Evolutionary conservation across 2,797 vertebrate genomes (phyloP), one percentile per base, ranked within the genome.

Genomic region (Chanos chanos): DNA sequence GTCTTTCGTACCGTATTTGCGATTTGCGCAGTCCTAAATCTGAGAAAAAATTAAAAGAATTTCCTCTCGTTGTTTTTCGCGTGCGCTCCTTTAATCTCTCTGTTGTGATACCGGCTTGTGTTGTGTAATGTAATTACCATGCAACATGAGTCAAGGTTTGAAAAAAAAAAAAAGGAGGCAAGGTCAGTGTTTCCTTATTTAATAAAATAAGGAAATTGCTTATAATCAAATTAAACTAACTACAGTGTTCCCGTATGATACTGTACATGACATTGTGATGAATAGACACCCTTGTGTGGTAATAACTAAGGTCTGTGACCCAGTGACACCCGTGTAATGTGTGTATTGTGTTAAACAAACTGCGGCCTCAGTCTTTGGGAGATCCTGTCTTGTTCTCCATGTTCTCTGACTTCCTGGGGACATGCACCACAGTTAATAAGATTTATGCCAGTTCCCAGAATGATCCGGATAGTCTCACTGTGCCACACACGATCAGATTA

Each of bases 201-300:
- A 64, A 84, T 90, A 74, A 72, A 61, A 54, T 77, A 77, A 85
- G 87, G 86, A 89, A 89, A 89, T 87, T 77, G 75, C 57, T 70
- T 41, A 60, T 84, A 84, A 87, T 85, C 53, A 64, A 71, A 87
- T 89, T 73, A 78, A 30, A 24, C 64, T 37, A 69, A 64, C 77
- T 76, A 75, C 73, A 83, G 64, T 71, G 83, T 81, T 86, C 71
- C 81, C 39, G 66, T 58, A 66, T 47, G 64, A n/a, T n/a, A n/a
- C n/a, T n/a, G n/a, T n/a, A n/a, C n/a, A n/a, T n/a, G n/a, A n/a
- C n/a, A n/a, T n/a, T n/a, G n/a, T n/a, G n/a, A n/a, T n/a, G n/a
- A n/a, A n/a, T n/a, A n/a, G n/a, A n/a, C n/a, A n/a, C n/a, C n/a
- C n/a, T n/a, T n/a, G n/a, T n/a, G n/a, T n/a, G n/a, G n/a, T n/a